phyloP scores from a whole-genome alignment of 1,140 invertebrate genomes.

The Eubasilissa regina region DNA sequence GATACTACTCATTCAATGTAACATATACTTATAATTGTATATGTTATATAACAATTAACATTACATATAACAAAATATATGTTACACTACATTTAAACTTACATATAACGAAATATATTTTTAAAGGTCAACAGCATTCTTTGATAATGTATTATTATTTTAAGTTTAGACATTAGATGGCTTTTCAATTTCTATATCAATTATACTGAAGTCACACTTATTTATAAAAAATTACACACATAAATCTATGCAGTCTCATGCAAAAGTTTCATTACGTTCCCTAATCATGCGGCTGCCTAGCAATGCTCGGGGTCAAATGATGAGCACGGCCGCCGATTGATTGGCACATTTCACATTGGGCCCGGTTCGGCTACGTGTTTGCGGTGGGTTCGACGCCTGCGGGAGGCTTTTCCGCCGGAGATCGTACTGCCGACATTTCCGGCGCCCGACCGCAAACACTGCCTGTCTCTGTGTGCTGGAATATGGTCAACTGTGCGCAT shows the following conservation, averaged over 20 bases:
- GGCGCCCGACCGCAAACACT: slow-evolving; percentile 15
- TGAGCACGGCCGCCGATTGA: slow-evolving; percentile 37
- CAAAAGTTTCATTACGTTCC: background rate
- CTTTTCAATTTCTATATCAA: no score
- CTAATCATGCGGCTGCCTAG: background rate
- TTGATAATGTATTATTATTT: no score
- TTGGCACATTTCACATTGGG: slow-evolving; percentile 49
- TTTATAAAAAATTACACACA: no score
- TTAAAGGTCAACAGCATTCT: no score
- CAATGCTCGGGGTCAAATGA: slow-evolving; percentile 17
- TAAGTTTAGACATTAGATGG: no score
- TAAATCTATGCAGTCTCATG: background rate
- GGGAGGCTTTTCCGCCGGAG: slow-evolving; percentile 23
- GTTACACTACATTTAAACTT: no score
- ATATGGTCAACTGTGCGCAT: background rate
- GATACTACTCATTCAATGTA: no score
- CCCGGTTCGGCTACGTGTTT: slow-evolving; percentile 34
- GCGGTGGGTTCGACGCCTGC: slow-evolving; percentile 13
- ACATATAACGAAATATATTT: no score
- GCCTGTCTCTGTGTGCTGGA: background rate
- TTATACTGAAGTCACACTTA: no score
- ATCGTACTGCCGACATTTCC: slow-evolving; percentile 31
- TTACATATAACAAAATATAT: no score
- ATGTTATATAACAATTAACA: no score
- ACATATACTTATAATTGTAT: no score